Percentiles rank a stretch among this genome's conserved stretches.
Evolutionary conservation across 2,797 vertebrate species (phyloP).

Genomic region (Acanthornis magna): DNA sequence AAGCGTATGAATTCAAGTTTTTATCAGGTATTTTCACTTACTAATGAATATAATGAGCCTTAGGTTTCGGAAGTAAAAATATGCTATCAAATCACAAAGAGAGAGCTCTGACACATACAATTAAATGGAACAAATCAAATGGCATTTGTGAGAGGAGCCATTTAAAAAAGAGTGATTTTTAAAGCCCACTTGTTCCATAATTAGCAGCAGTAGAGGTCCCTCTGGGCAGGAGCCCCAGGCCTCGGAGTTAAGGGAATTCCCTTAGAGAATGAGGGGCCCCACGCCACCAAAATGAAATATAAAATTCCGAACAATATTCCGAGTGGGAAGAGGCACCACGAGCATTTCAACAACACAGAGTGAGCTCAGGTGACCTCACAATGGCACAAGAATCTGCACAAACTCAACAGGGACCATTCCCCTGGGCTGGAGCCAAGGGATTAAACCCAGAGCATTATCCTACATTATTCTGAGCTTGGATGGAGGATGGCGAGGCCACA

Average conservation of each 20-base stretch:
- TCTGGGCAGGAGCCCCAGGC: background rate
- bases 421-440: too few relatives aligned
- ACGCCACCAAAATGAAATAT: background rate
- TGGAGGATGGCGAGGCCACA: background rate
- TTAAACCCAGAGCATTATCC: background rate
- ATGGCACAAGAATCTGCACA: background rate
- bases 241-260: background rate
- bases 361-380: background rate
- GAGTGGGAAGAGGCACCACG: background rate
- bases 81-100: background rate
- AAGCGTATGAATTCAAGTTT: background rate
- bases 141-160: background rate
- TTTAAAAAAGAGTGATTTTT: background rate
- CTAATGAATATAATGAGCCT: background rate
- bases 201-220: background rate
- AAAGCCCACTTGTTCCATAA: background rate
- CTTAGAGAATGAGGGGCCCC: background rate
- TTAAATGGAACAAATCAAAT: background rate
- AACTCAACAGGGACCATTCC: too few relatives aligned
- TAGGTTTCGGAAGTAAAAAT: background rate
- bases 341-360: background rate
- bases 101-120: background rate
- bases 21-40: background rate
- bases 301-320: background rate
- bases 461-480: background rate